Base-by-base conservation (phyloP, 35 echinoderm and acorn worm species). In the Patiria miniata region DNA sequence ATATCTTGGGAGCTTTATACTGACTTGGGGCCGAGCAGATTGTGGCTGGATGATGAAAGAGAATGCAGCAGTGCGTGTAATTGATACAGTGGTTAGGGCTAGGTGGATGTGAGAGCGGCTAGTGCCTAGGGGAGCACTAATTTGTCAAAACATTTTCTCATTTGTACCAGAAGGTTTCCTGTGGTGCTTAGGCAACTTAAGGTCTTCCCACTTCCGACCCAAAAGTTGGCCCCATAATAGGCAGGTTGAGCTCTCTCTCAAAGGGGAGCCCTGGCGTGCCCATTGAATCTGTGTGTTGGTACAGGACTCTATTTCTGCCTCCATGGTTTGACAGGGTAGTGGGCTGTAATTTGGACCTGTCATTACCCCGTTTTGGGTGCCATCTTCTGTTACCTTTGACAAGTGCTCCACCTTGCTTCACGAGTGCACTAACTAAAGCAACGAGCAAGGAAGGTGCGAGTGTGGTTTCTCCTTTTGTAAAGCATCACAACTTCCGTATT, bases 141-240 rank as follows among this genome's bases (percentile, higher is more conserved):
- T 73, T 73, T 73, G 65, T 73, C 65, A 73, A 73, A 73, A 73
- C 65, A 73, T 73, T 73, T n/a, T 73, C 65, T 73, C 29, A 73
- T 73, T 73, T 73, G 65, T 73, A 34, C 65, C 65, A 73, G 65
- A 18, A 73, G 65, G 42, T 73, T 73, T 73, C 65, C 65, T 73
- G 65, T 73, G 65, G 65, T 73, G 65, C 65, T 73, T 30, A 73
- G 26, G 34, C 26, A 73, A 30, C 65, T 73, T 32, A 73, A 30
- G 65, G 65, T 73, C 65, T 73, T 73, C 65, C 65, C 29, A 34
- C 65, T 73, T 73, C 65, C 65, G 65, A 73, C 65, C 34, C 65
- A 10, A 47, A 30, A 73, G 19, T 73, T 73, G 65, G 21, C 12
- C 65, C 28, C 19, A 60, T 18, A 60, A 60, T 60, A 73, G 65